Percentiles rank a stretch among this genome's conserved stretches.
phyloP scores from a whole-genome alignment of 2,888 invertebrate species.

The Endomychus coccineus region DNA sequence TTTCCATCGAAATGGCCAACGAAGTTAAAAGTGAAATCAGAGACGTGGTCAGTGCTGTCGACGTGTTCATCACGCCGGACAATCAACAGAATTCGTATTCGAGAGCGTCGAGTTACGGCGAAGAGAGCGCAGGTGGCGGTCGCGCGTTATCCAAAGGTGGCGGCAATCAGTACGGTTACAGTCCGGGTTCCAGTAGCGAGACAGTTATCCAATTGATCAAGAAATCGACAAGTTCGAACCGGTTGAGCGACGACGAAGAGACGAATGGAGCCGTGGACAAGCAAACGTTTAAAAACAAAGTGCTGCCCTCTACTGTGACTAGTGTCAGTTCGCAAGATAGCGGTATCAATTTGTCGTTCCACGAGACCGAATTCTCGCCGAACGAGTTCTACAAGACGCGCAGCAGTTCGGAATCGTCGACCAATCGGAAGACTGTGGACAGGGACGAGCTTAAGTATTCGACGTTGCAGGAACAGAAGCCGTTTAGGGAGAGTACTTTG shows the following conservation, averaged over 20 bases:
- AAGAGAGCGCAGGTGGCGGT: constrained; percentile 31
- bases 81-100: constrained; percentile 34
- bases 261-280: constrained; percentile 44
- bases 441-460: constrained; percentile 34
- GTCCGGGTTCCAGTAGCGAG: constrained; percentile 38
- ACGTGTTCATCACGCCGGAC: constrained; percentile 47
- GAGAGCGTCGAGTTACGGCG: constrained; percentile 34
- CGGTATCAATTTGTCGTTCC: constrained; percentile 67
- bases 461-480: constrained; percentile 35
- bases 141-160: constrained; percentile 26
- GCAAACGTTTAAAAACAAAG: constrained; percentile 48
- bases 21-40: constrained; percentile 72
- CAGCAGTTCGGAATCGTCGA: constrained; percentile 38
- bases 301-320: constrained; percentile 58
- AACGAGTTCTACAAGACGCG: constrained; percentile 32
- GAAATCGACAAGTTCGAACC: constrained; percentile 51
- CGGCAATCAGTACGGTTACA: constrained; percentile 28
- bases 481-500: constrained; percentile 30
- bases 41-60: constrained; percentile 66
- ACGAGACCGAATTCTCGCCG: constrained; percentile 51
- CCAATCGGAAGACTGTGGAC: constrained; percentile 32
- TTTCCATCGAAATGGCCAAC: constrained; percentile 70
- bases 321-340: constrained; percentile 71
- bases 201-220: constrained; percentile 40
- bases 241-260: constrained; percentile 50